A percentile compares a stretch with the other conserved stretches of the same genome.
Conservation (phyloP, 2,113 vertebrate species). For the Planiliza haematocheilus region DNA sequence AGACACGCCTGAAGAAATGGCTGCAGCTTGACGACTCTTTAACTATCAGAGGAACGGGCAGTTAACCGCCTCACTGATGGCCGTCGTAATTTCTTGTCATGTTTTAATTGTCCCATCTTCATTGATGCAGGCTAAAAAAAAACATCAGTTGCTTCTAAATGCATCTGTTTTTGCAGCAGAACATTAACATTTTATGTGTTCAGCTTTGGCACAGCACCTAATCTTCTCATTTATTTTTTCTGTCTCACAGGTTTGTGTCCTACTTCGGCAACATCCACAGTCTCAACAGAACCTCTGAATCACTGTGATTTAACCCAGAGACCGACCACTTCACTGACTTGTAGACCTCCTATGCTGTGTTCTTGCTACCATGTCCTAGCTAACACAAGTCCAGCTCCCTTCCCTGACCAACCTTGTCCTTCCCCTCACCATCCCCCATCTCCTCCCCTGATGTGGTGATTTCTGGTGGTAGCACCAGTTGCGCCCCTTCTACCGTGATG, state of each 20-base stretch:
- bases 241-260: slow-evolving; percentile 41
- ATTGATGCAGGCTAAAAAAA: not conserved
- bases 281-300: not conserved
- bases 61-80: not conserved
- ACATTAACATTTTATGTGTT: slow-evolving; percentile 45
- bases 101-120: not conserved
- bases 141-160: not conserved
- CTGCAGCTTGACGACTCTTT: slow-evolving; percentile 7
- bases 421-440: slow-evolving; percentile 4
- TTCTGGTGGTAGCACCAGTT: slow-evolving; percentile 18
- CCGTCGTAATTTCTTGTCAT: not conserved
- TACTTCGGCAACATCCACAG: slow-evolving; percentile 17
- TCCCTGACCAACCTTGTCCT: slow-evolving; percentile 51
- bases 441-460: slow-evolving; percentile 48
- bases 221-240: slow-evolving; percentile 19
- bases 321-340: slow-evolving; percentile 3
- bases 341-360: not conserved
- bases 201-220: slow-evolving; percentile 20
- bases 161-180: slow-evolving; percentile 25
- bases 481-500: slow-evolving; percentile 71
- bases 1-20: slow-evolving; percentile 26
- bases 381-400: slow-evolving; percentile 5
- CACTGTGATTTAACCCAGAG: slow-evolving; percentile 21
- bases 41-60: slow-evolving; percentile 13
- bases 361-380: slow-evolving; percentile 73